Percentiles rank a stretch among this genome's conserved stretches.
These are phyloP conservation scores for Synergus gifuensis DNA, from an alignment of 2,888 invertebrate genomes.

Conservation along the genomic window DNA sequence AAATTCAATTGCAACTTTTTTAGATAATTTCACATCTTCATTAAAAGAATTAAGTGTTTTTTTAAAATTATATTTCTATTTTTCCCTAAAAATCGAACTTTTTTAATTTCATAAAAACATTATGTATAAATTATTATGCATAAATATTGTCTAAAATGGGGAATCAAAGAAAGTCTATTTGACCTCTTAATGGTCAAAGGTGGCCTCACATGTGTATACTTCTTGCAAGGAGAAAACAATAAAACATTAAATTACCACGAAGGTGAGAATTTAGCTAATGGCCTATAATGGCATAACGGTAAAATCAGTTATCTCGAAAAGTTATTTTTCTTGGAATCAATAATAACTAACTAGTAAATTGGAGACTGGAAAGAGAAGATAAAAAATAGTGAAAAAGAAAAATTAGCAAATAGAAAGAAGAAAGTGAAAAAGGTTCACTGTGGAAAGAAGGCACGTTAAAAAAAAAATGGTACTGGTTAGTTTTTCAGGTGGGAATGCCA, in stretches of 20 bases:
- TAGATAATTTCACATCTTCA: not conserved
- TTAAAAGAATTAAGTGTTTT: too few relatives aligned
- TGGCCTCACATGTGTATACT: not conserved
- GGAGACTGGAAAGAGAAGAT: not conserved
- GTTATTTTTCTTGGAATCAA: not conserved
- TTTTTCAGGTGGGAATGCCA: slow-evolving; percentile 36
- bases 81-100: not conserved
- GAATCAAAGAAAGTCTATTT: slow-evolving; percentile 10
- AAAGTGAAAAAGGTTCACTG: not conserved
- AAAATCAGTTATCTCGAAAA: slow-evolving; percentile 16
- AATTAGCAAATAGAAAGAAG: not conserved
- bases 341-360: slow-evolving; percentile 1
- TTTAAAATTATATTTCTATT: not conserved
- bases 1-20: not conserved
- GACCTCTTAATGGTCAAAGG: not conserved
- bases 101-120: not conserved
- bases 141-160: not conserved
- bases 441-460: not conserved
- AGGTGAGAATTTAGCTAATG: slow-evolving; percentile 37
- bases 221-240: slow-evolving; percentile 29
- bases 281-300: slow-evolving; percentile 32
- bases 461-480: slow-evolving; percentile 23
- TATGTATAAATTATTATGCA: too few relatives aligned
- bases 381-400: not conserved
- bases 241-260: slow-evolving; percentile 15